A percentile compares a stretch with the other conserved stretches of the same genome.
phyloP scores from a whole-genome alignment of 2,113 vertebrate species.

The Prunella fulvescens region DNA sequence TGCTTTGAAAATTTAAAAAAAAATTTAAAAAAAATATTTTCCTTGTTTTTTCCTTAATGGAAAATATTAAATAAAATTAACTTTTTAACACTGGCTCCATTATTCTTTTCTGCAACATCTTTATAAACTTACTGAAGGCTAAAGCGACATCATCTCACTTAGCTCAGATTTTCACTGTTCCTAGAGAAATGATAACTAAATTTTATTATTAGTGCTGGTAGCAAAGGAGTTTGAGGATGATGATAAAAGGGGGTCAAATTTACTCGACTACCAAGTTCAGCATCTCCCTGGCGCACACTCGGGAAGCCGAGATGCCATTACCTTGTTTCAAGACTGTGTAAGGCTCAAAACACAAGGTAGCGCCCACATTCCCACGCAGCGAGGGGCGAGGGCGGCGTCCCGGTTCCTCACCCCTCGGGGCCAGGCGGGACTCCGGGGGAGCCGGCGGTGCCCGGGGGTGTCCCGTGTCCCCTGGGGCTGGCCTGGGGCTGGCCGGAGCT shows the following conservation, averaged over 20 bases:
- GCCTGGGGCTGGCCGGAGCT: neutral
- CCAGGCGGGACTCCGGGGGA: neutral
- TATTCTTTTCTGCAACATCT: neutral
- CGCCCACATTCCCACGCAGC: neutral
- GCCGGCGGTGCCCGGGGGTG: neutral
- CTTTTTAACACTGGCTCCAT: neutral
- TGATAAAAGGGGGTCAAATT: neutral
- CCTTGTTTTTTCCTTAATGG: neutral
- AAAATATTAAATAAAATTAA: accelerated
- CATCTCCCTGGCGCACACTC: accelerated
- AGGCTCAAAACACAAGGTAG: neutral
- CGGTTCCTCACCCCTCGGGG: neutral
- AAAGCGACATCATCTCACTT: neutral
- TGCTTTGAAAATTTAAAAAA: neutral
- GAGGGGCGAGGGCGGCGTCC: neutral
- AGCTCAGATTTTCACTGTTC: neutral
- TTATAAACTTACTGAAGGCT: neutral
- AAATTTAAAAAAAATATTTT: neutral
- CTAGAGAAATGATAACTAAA: neutral
- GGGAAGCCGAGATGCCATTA: neutral
- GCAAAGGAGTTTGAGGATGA: neutral
- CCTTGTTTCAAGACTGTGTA: accelerated
- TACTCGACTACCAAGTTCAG: accelerated
- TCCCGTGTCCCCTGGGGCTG: neutral
- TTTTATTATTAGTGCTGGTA: neutral